Evolutionary conservation across 2,888 invertebrate genomes (phyloP).

Genomic region (Parascotia fuliginaria): DNA sequence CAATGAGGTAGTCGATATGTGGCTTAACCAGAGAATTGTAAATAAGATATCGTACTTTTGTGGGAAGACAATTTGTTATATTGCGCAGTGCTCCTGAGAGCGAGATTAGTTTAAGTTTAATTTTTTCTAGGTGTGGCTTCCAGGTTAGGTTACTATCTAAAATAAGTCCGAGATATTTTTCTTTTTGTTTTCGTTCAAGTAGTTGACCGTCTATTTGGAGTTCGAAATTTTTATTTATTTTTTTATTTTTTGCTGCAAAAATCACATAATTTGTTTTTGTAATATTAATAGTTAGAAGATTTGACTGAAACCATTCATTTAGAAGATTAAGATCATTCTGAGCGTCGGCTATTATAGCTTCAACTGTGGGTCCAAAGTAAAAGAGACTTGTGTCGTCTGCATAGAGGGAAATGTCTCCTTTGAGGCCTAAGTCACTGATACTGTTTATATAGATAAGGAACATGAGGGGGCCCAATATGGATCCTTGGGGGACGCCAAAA

Average conservation of each 20-base stretch:
- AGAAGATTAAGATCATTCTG: neutral
- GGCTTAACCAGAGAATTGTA: neutral
- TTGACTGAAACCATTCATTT: conserved; percentile 1
- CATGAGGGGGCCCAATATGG: conserved; percentile 5
- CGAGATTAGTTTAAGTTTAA: neutral
- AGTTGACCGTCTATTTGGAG: conserved; percentile 2
- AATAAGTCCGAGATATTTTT: conserved; percentile 5
- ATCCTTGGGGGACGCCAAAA: conserved; percentile 7
- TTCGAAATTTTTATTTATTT: neutral
- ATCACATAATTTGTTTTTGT: conserved; percentile 14
- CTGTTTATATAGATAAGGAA: conserved; percentile 10
- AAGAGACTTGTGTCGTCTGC: conserved; percentile 14
- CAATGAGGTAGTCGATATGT: neutral
- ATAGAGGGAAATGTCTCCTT: conserved; percentile 9
- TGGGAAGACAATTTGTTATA: neutral
- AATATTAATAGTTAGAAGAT: neutral
- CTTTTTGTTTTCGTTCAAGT: neutral
- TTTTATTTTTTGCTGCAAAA: conserved; percentile 12
- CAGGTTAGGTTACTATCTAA: neutral
- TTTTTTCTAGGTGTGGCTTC: neutral
- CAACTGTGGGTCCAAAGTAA: conserved; percentile 5
- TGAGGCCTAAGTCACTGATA: conserved; percentile 4
- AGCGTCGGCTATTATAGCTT: neutral
- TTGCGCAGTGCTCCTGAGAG: neutral
- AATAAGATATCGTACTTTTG: neutral